These are phyloP conservation scores for Chlorodrepanis virens DNA, from an alignment of 2,113 vertebrate genomes.

Conservation along the genomic window DNA sequence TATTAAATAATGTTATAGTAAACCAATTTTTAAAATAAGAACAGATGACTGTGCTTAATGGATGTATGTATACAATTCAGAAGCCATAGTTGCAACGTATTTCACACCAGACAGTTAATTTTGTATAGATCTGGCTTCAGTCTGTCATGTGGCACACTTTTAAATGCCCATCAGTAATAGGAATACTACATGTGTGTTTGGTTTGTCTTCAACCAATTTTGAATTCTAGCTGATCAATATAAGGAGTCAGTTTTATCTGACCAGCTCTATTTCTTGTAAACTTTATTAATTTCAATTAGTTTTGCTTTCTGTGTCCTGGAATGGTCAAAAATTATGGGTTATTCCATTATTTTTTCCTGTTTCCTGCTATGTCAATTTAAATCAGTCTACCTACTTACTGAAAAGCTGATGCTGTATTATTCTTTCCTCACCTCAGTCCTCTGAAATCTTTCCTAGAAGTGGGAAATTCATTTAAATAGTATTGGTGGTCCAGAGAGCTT, in stretches of 20 bases:
- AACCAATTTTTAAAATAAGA: background rate
- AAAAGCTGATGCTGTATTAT: background rate
- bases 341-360: background rate
- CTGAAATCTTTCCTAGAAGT: background rate
- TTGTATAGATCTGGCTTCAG: background rate
- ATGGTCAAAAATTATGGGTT: background rate
- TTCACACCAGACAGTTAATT: background rate
- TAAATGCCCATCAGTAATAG: background rate
- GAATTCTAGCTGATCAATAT: background rate
- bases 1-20: background rate
- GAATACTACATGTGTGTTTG: background rate
- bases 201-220: background rate
- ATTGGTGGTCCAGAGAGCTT: background rate
- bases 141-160: background rate
- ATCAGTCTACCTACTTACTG: background rate
- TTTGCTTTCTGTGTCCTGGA: background rate
- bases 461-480: background rate
- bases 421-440: background rate
- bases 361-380: background rate
- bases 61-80: background rate
- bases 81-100: background rate
- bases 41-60: background rate
- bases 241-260: background rate
- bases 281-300: background rate
- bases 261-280: background rate